phyloP scores from a whole-genome alignment of 2,888 invertebrate species.

The Rosalia funebris region DNA sequence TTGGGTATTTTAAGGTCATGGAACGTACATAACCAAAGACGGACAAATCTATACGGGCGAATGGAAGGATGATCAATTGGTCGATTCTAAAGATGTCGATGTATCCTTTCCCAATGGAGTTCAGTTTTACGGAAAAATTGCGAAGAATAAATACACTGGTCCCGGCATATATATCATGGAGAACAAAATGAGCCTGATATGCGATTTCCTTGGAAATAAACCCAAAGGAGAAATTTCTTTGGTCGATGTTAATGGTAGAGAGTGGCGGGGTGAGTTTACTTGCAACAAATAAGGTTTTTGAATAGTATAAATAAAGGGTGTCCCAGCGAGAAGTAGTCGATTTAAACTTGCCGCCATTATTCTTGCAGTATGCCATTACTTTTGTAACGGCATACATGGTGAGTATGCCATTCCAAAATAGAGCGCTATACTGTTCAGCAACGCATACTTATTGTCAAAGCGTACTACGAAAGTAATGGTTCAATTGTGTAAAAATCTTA shows the following conservation, averaged over 20 bases:
- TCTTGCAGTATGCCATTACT: too few species aligned
- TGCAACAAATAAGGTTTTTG: too few species aligned
- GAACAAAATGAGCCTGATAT: conserved; percentile 64
- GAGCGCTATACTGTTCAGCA: too few species aligned
- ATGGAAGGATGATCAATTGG: conserved; percentile 69
- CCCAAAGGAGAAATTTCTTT: conserved; percentile 64
- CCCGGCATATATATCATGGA: conserved; percentile 67
- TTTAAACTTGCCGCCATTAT: too few species aligned
- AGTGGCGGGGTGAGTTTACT: conserved; percentile 65
- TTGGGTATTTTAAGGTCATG: conserved; percentile 54
- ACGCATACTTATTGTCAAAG: too few species aligned
- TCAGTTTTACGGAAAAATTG: conserved; percentile 63
- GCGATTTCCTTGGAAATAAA: conserved; percentile 67
- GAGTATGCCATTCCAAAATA: too few species aligned
- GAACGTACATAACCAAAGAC: conserved; percentile 69
- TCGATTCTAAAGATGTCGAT: conserved; percentile 44
- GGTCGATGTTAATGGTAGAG: conserved; percentile 67
- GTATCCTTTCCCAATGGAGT: conserved; percentile 54
- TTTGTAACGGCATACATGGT: too few species aligned
- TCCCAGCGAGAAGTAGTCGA: too few species aligned
- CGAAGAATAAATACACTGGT: conserved; percentile 63
- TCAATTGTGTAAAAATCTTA: too few species aligned
- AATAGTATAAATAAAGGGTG: too few species aligned
- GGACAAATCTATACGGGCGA: conserved; percentile 68
- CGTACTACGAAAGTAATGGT: too few species aligned